Conservation (phyloP, 2,888 invertebrate genomes). For the Odontothrips loti region DNA sequence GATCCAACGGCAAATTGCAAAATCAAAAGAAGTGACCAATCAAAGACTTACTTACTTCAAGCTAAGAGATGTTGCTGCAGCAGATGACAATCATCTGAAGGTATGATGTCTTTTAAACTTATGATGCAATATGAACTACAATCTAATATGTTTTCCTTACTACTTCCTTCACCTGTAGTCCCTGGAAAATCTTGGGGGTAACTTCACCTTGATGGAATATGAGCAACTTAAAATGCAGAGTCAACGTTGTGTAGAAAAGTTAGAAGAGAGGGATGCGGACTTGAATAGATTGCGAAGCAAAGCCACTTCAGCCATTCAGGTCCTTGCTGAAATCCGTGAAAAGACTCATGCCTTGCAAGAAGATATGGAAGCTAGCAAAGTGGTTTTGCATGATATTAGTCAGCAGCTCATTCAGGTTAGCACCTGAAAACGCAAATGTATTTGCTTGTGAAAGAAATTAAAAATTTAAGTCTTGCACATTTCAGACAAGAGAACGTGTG, state of each 20-base stretch:
- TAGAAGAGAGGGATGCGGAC: slow-evolving; percentile 55
- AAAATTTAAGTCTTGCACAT: background rate
- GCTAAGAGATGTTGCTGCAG: slow-evolving; percentile 43
- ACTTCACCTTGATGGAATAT: slow-evolving; percentile 53
- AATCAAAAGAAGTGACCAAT: slow-evolving; percentile 42
- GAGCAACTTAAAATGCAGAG: slow-evolving; percentile 56
- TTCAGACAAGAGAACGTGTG: slow-evolving; percentile 44
- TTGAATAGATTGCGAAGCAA: slow-evolving; percentile 49
- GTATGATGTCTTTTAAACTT: background rate
- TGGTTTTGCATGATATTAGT: slow-evolving; percentile 39
- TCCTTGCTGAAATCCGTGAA: slow-evolving; percentile 52
- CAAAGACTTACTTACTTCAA: slow-evolving; percentile 44
- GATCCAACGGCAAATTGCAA: slow-evolving; percentile 42
- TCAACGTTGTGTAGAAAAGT: slow-evolving; percentile 53
- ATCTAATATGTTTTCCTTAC: too few relatives aligned
- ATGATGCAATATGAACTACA: background rate
- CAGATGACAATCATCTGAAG: slow-evolving; percentile 40
- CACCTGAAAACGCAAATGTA: slow-evolving; percentile 42
- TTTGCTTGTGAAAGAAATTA: slow-evolving; percentile 45
- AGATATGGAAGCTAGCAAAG: slow-evolving; percentile 42
- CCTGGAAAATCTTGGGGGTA: slow-evolving; percentile 51
- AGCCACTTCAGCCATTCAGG: slow-evolving; percentile 51
- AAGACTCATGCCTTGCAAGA: slow-evolving; percentile 48
- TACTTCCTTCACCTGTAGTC: slow-evolving; percentile 37
- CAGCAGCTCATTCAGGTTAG: slow-evolving; percentile 38